Conservation (phyloP, 2,888 invertebrate genomes). For the Seira sanloemensis region DNA sequence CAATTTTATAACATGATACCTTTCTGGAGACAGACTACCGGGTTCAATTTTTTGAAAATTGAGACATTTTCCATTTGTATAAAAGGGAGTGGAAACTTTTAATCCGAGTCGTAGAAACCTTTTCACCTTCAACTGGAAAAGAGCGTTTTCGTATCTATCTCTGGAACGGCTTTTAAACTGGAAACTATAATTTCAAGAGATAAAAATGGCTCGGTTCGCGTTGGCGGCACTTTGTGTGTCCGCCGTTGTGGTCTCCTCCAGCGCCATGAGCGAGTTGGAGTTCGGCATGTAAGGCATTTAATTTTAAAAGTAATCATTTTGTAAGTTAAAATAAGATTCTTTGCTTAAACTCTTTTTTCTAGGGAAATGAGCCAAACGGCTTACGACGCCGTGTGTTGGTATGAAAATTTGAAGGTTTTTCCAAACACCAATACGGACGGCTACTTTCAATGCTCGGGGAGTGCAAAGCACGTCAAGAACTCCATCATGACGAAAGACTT, state of each 20-base stretch:
- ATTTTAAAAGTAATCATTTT: not conserved
- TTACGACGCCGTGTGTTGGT: constrained; percentile 30
- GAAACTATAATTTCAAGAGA: not conserved
- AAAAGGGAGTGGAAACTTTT: too few species aligned
- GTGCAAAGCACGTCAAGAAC: not conserved
- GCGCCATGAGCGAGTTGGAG: constrained; percentile 12
- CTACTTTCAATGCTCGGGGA: not conserved
- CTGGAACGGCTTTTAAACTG: too few species aligned
- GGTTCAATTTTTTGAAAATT: not conserved
- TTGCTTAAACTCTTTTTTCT: constrained; percentile 1
- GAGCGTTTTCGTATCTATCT: too few species aligned
- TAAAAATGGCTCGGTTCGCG: constrained; percentile 15
- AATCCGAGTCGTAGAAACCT: too few species aligned
- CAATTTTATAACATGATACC: too few species aligned
- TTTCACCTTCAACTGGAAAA: too few species aligned
- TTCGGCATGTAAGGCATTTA: constrained; percentile 36
- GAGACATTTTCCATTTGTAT: too few species aligned
- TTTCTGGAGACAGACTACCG: too few species aligned
- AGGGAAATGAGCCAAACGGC: constrained; percentile 14
- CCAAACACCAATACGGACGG: constrained; percentile 26
- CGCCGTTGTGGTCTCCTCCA: not conserved
- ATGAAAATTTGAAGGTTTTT: constrained; percentile 44
- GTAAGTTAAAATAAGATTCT: not conserved
- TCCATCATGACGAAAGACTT: constrained; percentile 3
- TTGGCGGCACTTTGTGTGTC: constrained; percentile 4